Percentiles rank a stretch among this genome's conserved stretches.
Conservation (phyloP, 1,140 invertebrate genomes). For the Mamestra configurata region DNA sequence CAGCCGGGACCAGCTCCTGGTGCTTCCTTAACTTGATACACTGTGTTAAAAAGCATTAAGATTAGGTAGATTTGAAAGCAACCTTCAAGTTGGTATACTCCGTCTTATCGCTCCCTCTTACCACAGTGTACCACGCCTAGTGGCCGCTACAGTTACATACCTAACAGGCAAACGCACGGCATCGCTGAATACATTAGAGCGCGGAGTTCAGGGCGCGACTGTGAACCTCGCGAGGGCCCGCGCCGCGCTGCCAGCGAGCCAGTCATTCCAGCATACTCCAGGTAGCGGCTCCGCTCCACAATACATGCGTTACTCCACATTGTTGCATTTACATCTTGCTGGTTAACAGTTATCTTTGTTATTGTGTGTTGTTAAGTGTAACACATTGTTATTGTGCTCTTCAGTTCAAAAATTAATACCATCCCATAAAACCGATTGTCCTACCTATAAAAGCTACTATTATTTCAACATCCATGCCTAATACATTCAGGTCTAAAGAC, state of each 20-base stretch:
- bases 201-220: neutral
- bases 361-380: too few species aligned
- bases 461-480: neutral
- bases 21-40: too few species aligned
- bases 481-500: neutral
- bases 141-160: slow-evolving; percentile 16
- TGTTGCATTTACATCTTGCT: neutral
- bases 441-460: too few species aligned
- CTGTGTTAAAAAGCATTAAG: too few species aligned
- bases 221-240: neutral
- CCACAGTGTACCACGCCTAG: neutral
- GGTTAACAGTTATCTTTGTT: neutral
- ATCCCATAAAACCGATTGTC: too few species aligned
- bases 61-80: too few species aligned
- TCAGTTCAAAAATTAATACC: too few species aligned
- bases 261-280: neutral
- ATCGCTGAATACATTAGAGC: neutral
- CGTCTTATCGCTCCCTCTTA: too few species aligned
- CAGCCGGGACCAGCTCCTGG: too few species aligned
- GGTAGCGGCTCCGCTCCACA: neutral
- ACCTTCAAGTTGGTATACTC: too few species aligned
- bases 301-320: neutral
- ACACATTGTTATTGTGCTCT: too few species aligned
- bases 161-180: neutral
- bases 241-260: neutral